A percentile compares a stretch with the other conserved stretches of the same genome.
phyloP scores from a whole-genome alignment of 2,113 vertebrate species.

The Bubalus kerabau region DNA sequence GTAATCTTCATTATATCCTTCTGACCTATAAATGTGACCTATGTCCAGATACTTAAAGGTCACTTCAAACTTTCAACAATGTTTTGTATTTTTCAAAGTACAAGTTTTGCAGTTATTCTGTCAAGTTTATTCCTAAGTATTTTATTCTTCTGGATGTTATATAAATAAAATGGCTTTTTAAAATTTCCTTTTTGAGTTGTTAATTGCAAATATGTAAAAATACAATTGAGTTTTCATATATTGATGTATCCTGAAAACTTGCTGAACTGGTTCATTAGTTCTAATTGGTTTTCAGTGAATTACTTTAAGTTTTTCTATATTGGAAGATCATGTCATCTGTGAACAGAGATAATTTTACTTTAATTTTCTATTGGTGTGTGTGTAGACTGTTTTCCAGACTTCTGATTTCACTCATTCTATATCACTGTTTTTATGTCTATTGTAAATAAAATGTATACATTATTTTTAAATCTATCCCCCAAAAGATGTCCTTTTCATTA shows the following conservation, averaged over 20 bases:
- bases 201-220: not conserved
- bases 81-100: not conserved
- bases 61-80: not conserved
- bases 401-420: not conserved
- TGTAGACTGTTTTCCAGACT: not conserved
- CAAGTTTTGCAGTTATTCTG: not conserved
- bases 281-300: not conserved
- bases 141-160: not conserved
- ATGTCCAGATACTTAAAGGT: not conserved
- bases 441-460: not conserved
- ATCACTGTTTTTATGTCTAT: not conserved
- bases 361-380: not conserved
- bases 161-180: not conserved
- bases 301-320: not conserved
- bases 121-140: not conserved
- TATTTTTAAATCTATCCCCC: not conserved
- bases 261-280: not conserved
- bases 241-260: not conserved
- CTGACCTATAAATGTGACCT: not conserved
- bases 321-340: not conserved
- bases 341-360: not conserved
- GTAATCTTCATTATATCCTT: not conserved
- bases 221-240: not conserved
- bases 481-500: no score
- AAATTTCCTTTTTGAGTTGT: not conserved